Evolutionary conservation across 1,140 invertebrate genomes (phyloP).

Genomic region (Neelides sp.): DNA sequence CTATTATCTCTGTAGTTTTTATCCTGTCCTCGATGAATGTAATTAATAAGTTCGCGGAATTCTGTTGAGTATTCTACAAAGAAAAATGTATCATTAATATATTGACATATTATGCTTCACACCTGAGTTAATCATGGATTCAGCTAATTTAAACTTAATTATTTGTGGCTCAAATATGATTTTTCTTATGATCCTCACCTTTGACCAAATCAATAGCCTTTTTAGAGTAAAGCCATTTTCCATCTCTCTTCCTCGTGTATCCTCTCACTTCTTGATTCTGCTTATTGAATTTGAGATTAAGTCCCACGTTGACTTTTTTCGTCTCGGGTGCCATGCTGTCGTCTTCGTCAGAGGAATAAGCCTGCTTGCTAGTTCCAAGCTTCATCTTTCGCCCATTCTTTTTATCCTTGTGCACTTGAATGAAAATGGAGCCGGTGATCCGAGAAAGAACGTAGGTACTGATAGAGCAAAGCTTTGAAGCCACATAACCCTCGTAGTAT

Average conservation of each 20-base stretch:
- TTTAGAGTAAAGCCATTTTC: conserved; percentile 66
- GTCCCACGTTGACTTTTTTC: conserved; percentile 66
- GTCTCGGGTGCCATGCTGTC: conserved; percentile 34
- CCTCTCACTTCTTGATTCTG: conserved; percentile 56
- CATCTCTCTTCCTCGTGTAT: conserved; percentile 57
- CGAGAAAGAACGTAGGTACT: conserved; percentile 57
- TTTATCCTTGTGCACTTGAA: conserved; percentile 21
- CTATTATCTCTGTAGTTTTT: conserved; percentile 2
- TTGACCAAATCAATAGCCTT: conserved; percentile 56
- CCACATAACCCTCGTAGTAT: conserved; percentile 26
- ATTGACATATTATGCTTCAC: too few species aligned
- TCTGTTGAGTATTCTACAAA: conserved; percentile 46
- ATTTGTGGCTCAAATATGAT: too few species aligned
- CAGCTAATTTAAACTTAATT: conserved; percentile 1
- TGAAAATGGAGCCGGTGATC: conserved; percentile 68
- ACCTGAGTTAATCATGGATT: too few species aligned
- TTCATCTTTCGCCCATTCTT: neutral
- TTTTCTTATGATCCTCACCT: conserved; percentile 16
- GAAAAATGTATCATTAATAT: neutral
- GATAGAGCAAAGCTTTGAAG: conserved; percentile 48
- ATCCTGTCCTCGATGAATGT: conserved; percentile 31
- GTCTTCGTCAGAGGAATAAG: conserved; percentile 11
- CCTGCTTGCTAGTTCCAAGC: too few species aligned
- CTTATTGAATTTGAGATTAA: conserved; percentile 84
- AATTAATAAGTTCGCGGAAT: conserved; percentile 62